phyloP scores from a whole-genome alignment of 2,113 vertebrate species.

The Aptenodytes forsteri region DNA sequence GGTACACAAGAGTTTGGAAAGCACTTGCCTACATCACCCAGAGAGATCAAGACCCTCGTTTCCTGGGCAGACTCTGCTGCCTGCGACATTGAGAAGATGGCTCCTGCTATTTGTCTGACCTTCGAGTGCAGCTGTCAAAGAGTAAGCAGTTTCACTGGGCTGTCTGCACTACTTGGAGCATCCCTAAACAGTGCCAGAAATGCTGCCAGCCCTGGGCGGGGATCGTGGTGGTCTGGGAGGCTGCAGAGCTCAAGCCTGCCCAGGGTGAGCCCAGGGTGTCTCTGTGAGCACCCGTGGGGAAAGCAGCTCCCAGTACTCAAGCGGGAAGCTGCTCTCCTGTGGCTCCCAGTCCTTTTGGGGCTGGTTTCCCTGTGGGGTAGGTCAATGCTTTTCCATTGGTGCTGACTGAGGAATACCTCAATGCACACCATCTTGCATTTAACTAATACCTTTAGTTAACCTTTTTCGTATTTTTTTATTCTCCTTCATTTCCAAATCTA shows the following conservation, averaged over 20 bases:
- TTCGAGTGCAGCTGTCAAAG: neutral
- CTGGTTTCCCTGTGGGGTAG: neutral
- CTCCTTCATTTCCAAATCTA: neutral
- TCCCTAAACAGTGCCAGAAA: neutral
- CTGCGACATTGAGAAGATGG: neutral
- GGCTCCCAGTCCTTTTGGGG: neutral
- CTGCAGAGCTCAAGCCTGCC: neutral
- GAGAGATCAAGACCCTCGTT: neutral
- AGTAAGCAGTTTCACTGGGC: neutral
- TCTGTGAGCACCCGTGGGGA: accelerated
- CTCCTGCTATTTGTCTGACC: neutral
- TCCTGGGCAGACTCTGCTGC: neutral
- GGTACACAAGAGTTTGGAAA: neutral
- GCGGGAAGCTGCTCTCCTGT: neutral
- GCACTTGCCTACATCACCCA: neutral
- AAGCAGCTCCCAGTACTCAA: neutral
- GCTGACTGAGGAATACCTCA: neutral
- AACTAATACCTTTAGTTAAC: neutral
- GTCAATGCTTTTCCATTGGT: neutral
- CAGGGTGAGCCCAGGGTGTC: neutral
- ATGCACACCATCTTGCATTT: neutral
- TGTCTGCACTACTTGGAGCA: neutral
- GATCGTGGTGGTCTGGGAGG: neutral
- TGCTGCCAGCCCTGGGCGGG: neutral
- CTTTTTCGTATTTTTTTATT: neutral